Evolutionary conservation across 2,113 vertebrate genomes (phyloP).

Genomic region (Nymphicus hollandicus): DNA sequence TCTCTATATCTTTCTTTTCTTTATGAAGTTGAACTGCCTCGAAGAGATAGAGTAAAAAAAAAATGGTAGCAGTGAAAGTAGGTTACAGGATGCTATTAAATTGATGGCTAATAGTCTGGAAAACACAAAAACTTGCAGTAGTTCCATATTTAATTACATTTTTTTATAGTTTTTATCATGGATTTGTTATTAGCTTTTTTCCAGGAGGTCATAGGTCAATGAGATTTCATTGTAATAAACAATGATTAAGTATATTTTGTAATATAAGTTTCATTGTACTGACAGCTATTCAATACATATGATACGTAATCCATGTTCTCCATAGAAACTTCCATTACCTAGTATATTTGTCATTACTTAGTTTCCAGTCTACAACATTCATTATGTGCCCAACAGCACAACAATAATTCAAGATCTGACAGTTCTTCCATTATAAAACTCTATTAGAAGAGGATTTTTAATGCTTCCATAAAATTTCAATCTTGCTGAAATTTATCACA

Average conservation of each 20-base stretch:
- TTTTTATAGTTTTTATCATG: not conserved
- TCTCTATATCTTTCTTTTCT: not conserved
- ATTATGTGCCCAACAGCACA: not conserved
- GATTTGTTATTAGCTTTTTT: not conserved
- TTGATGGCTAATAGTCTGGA: not conserved
- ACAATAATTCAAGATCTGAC: not conserved
- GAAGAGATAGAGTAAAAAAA: not conserved
- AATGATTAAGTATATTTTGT: not conserved
- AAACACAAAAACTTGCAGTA: not conserved
- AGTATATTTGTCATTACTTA: not conserved
- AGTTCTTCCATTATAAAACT: not conserved
- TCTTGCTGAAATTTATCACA: not conserved
- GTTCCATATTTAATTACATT: not conserved
- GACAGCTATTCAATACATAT: not conserved
- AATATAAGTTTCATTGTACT: not conserved
- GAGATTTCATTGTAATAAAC: not conserved
- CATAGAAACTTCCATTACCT: not conserved
- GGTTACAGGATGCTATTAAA: not conserved
- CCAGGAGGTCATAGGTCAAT: not conserved
- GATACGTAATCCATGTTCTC: not conserved
- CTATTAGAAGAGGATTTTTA: not conserved
- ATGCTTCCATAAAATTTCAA: not conserved
- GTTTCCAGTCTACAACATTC: not conserved
- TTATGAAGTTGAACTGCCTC: not conserved
- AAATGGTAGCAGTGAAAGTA: not conserved